Base-by-base conservation (phyloP, 2,797 vertebrate species). In the Hydrolagus colliei region DNA sequence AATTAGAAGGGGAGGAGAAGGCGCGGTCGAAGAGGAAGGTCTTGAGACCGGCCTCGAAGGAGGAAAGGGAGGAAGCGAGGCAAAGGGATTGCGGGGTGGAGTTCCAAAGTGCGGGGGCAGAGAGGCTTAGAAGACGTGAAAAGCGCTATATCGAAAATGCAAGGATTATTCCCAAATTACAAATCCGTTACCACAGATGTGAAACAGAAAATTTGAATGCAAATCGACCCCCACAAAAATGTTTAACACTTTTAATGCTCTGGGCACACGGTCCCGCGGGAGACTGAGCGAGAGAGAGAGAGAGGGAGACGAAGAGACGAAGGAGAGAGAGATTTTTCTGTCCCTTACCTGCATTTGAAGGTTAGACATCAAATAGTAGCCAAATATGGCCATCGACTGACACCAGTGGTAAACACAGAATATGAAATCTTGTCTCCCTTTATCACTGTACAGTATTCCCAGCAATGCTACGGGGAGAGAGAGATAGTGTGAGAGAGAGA, bases 361-460 rank as follows among this genome's bases (percentile, higher is more conserved):
- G 9, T 90, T 79, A 0, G 94, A 93, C 94, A 96, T 97, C 52
- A 97, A 92, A 90, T 99, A 99, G 63, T 97, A 96, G 0, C 92
- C 88, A 75, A 98, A 99, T 91, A 98, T 98, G 76, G 97, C 97
- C 85, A 98, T 88, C 1, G 97, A 96, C 90, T 99, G 97, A 91
- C 95, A 97, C 97, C 97, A 99, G 93, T 98, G 97, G 87, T 97
- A 99, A 91, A 99, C 96, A 88, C 97, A 97, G 90, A 96, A 99
- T 87, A 99, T 91, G 86, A 98, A 98, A 90, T 99, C 98, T 86
- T 99, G 95, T 0, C 98, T 94, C n/a, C 97, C 96, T 79, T 98
- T 99, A 86, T 97, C 96, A 89, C 97, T 96, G 0, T 99, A 99
- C 73, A 98, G 89, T 90, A 97, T 94, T 0, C 98, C 97, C 20